These are phyloP conservation scores for Neodiprion virginianus DNA, from an alignment of 1,140 invertebrate species.

Conservation along the genomic window DNA sequence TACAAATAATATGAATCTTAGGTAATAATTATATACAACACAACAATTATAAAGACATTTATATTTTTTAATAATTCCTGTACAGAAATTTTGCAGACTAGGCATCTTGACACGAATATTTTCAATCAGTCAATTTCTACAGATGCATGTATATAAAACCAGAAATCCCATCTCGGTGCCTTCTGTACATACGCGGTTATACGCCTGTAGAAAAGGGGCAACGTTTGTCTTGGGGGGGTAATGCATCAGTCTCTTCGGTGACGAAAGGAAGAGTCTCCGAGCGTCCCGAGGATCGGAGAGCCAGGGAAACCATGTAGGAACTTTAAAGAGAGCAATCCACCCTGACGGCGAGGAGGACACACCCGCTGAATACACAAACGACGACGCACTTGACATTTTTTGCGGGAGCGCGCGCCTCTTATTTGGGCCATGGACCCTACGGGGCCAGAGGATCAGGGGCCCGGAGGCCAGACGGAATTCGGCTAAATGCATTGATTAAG, in stretches of 20 bases:
- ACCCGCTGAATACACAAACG: slow-evolving; percentile 55
- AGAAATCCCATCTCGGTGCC: too few relatives aligned
- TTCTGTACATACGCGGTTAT: too few relatives aligned
- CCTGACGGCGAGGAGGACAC: slow-evolving; percentile 32
- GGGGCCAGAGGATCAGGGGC: not conserved
- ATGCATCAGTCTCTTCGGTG: slow-evolving; percentile 1
- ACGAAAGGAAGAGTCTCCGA: slow-evolving; percentile 1
- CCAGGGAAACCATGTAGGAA: not conserved
- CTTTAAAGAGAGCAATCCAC: slow-evolving; percentile 4
- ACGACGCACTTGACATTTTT: slow-evolving; percentile 48
- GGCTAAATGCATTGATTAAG: slow-evolving; percentile 64
- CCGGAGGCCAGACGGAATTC: slow-evolving; percentile 56
- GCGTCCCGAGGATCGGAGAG: not conserved
- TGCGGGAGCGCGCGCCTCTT: slow-evolving; percentile 54
- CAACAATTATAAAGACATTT: too few relatives aligned
- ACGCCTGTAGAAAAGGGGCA: too few relatives aligned
- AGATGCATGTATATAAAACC: too few relatives aligned
- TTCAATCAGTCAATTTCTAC: too few relatives aligned
- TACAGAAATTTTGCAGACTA: too few relatives aligned
- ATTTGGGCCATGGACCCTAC: slow-evolving; percentile 43
- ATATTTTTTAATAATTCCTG: too few relatives aligned
- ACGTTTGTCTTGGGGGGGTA: not conserved
- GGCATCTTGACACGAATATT: too few relatives aligned
- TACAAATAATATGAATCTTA: too few relatives aligned
- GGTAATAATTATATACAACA: too few relatives aligned